A percentile compares a stretch with the other conserved stretches of the same genome.
phyloP scores from a whole-genome alignment of 2,888 invertebrate genomes.

The Calameuta pallipes region DNA sequence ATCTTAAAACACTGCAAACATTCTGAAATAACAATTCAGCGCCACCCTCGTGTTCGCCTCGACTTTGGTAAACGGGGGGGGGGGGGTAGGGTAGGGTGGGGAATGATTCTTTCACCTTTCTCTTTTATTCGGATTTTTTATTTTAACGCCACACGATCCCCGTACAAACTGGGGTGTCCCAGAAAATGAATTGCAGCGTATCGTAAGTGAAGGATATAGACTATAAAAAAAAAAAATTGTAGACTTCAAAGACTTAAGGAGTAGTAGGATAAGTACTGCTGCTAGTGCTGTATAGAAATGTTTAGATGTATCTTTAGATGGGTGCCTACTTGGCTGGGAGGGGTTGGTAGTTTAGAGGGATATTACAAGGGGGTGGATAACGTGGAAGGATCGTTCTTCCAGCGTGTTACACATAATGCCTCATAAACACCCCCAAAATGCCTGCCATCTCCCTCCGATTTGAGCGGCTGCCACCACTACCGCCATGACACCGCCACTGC shows the following conservation, averaged over 20 bases:
- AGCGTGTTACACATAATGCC: constrained; percentile 65
- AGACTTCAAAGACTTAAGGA: background rate
- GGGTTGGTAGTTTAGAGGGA: background rate
- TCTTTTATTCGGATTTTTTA: constrained; percentile 17
- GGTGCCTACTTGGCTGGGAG: background rate
- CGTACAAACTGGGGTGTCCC: constrained; percentile 56
- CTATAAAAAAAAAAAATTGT: background rate
- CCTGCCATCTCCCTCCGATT: constrained; percentile 56
- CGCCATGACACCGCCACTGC: constrained; percentile 17
- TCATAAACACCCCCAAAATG: constrained; percentile 65
- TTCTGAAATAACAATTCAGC: constrained; percentile 63
- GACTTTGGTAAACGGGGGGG: constrained; percentile 61
- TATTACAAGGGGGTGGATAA: constrained; percentile 19
- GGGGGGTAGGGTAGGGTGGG: constrained; percentile 46
- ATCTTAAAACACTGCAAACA: constrained; percentile 66
- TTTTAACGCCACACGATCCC: constrained; percentile 66
- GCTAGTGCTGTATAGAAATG: background rate
- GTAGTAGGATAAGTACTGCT: background rate
- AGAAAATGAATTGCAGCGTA: background rate
- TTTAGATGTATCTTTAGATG: background rate
- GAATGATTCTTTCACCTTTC: background rate
- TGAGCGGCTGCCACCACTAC: constrained; percentile 44
- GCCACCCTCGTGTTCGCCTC: constrained; percentile 46
- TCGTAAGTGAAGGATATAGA: background rate
- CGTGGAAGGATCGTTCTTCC: constrained; percentile 60